Evolutionary conservation across 92 coral and sea anemone species (phyloP).

Genomic region (Nematostella vectensis): DNA sequence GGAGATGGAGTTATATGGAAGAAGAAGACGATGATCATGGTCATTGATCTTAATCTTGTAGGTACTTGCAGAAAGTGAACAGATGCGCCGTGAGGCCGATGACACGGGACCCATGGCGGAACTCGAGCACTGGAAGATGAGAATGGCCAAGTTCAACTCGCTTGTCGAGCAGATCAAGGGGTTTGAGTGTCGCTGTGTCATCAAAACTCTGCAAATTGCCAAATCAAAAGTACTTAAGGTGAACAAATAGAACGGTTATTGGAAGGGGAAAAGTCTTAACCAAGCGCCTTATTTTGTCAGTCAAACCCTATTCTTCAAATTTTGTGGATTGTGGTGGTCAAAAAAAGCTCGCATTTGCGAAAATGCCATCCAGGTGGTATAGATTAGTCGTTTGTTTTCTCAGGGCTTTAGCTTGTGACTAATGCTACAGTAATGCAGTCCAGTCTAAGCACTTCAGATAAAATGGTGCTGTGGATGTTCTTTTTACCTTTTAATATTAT

Average conservation of each 20-base stretch:
- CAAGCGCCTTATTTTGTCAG: neutral
- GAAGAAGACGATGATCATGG: too few species aligned
- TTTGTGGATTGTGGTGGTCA: neutral
- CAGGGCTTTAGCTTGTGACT: too few species aligned
- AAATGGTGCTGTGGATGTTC: too few species aligned
- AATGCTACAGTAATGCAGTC: too few species aligned
- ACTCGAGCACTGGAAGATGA: constrained; percentile 83
- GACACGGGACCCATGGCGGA: constrained; percentile 93
- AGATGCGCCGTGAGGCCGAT: constrained; percentile 88
- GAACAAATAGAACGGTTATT: too few species aligned
- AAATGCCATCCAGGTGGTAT: constrained; percentile 2
- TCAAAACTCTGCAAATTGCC: constrained; percentile 53
- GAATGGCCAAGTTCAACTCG: constrained; percentile 86
- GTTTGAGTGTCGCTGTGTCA: constrained; percentile 50
- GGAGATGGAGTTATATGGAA: too few species aligned
- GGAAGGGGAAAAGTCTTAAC: neutral
- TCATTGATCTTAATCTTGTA: too few species aligned
- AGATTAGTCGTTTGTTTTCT: too few species aligned
- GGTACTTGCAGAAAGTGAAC: constrained; percentile 90
- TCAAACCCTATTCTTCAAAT: neutral
- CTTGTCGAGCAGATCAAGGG: constrained; percentile 75
- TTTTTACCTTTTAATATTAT: too few species aligned
- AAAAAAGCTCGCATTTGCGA: neutral
- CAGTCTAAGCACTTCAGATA: too few species aligned
- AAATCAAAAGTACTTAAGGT: constrained; percentile 76